Evolutionary conservation across 2,888 invertebrate genomes (phyloP).

Genomic region (Pycnomerus fuliginosus): DNA sequence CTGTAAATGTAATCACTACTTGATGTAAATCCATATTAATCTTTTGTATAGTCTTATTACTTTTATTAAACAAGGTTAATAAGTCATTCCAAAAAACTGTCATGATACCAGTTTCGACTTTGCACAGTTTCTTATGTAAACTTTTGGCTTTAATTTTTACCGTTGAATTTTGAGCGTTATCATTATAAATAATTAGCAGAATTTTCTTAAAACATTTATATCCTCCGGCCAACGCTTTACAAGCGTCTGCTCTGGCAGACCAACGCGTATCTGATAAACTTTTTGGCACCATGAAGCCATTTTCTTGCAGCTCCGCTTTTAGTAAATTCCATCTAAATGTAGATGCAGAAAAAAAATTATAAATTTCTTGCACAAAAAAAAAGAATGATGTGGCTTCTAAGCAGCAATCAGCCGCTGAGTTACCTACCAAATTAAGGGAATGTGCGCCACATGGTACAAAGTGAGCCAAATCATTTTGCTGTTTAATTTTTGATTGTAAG

Average conservation of each 20-base stretch:
- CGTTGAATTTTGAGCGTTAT: constrained; percentile 34
- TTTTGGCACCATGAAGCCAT: neutral
- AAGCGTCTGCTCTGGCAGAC: constrained; percentile 9
- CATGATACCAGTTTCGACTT: constrained; percentile 29
- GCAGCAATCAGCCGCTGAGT: neutral
- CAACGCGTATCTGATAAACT: no score
- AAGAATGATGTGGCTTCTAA: neutral
- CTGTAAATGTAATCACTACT: neutral
- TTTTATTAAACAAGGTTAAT: neutral
- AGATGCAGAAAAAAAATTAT: neutral
- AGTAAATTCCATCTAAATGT: neutral
- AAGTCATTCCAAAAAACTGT: constrained; percentile 29
- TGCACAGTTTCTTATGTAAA: constrained; percentile 18
- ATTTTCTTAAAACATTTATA: constrained; percentile 25
- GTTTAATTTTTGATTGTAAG: constrained; percentile 34
- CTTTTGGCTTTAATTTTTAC: constrained; percentile 29
- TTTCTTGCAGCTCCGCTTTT: neutral
- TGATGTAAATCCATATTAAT: neutral
- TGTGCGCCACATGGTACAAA: constrained; percentile 36
- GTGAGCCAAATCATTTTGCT: constrained; percentile 32
- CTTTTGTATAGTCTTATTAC: neutral
- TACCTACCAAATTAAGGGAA: constrained; percentile 34
- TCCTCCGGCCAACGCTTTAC: constrained; percentile 20
- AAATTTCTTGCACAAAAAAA: neutral
- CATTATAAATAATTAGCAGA: constrained; percentile 30